These are phyloP conservation scores for Monopterus albus DNA, from an alignment of 2,113 vertebrate genomes.

Conservation along the genomic window DNA sequence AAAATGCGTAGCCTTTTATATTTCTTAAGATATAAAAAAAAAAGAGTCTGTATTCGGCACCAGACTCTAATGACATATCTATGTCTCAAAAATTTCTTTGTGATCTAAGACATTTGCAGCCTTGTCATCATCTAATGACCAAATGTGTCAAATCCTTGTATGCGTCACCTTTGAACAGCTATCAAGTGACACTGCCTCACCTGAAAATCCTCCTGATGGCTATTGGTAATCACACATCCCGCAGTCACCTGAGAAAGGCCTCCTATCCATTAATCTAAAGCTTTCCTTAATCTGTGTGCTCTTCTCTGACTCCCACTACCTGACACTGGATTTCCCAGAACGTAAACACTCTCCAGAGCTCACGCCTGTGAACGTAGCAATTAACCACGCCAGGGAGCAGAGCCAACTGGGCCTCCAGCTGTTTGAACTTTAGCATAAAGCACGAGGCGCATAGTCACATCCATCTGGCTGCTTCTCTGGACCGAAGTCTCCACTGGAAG, in stretches of 20 bases:
- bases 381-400: slow-evolving; percentile 44
- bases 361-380: slow-evolving; percentile 42
- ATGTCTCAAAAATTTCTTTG: slow-evolving; percentile 24
- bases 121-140: neutral
- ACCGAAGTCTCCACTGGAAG: slow-evolving; percentile 54
- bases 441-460: neutral
- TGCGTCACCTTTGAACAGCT: slow-evolving; percentile 34
- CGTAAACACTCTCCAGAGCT: slow-evolving; percentile 50
- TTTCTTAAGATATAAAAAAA: neutral
- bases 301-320: slow-evolving; percentile 62
- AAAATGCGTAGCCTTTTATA: neutral
- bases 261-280: slow-evolving; percentile 57
- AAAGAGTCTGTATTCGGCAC: neutral
- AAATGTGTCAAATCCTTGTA: slow-evolving; percentile 24
- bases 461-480: slow-evolving; percentile 48
- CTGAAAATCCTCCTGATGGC: slow-evolving; percentile 41
- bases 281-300: slow-evolving; percentile 61
- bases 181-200: slow-evolving; percentile 23
- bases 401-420: slow-evolving; percentile 69
- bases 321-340: slow-evolving; percentile 67
- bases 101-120: slow-evolving; percentile 13
- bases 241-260: slow-evolving; percentile 60
- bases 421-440: slow-evolving; percentile 68
- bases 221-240: slow-evolving; percentile 42
- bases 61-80: neutral